Evolutionary conservation across 2,888 invertebrate species (phyloP).

Genomic region (Fragum fragum): DNA sequence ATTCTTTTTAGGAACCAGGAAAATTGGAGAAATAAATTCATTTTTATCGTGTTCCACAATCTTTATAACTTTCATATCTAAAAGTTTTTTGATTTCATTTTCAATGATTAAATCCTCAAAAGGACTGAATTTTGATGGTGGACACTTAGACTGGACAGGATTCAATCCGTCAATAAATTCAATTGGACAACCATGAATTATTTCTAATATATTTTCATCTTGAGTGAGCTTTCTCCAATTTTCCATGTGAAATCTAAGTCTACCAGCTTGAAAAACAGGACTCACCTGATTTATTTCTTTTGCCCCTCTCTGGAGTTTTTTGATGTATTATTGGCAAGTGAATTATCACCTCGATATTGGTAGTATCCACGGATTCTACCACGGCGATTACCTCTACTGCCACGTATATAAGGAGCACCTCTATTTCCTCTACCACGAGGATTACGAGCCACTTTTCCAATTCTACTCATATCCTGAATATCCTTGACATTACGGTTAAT

Average conservation of each 20-base stretch:
- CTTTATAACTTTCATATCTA: constrained; percentile 32
- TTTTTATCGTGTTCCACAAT: constrained; percentile 11
- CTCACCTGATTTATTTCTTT: constrained; percentile 25
- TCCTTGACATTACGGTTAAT: constrained; percentile 51
- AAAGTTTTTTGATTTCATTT: constrained; percentile 16
- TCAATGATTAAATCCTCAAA: too few relatives aligned
- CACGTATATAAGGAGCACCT: too few relatives aligned
- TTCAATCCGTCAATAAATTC: too few relatives aligned
- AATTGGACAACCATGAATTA: constrained; percentile 30
- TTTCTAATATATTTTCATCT: constrained; percentile 21
- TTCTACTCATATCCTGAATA: too few relatives aligned
- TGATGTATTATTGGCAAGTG: not conserved
- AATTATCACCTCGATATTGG: too few relatives aligned
- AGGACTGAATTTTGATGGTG: constrained; percentile 9
- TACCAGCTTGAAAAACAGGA: constrained; percentile 17
- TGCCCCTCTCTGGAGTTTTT: not conserved
- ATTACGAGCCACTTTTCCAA: too few relatives aligned
- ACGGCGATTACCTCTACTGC: not conserved
- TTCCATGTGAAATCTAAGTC: constrained; percentile 28
- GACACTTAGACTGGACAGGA: not conserved
- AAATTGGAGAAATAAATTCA: constrained; percentile 59
- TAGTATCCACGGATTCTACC: too few relatives aligned
- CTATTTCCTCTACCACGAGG: too few relatives aligned
- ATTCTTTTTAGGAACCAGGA: constrained; percentile 53
- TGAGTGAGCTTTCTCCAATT: too few relatives aligned